Percentiles rank a stretch among this genome's conserved stretches.
Conservation (phyloP, 2,888 invertebrate genomes). For the Stenurella melanura region DNA sequence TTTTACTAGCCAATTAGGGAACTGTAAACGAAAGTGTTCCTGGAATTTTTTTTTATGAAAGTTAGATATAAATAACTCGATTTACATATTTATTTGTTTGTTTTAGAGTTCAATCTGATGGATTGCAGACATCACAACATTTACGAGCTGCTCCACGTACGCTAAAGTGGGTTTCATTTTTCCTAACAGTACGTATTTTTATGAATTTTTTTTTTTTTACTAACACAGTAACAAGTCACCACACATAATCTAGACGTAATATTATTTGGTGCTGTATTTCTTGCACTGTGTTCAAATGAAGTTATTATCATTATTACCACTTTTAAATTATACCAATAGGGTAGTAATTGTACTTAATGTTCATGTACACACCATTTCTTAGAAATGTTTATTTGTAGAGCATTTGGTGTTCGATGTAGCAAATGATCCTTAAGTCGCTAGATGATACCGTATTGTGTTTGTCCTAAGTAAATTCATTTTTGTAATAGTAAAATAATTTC, state of each 20-base stretch:
- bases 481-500: constrained; percentile 40
- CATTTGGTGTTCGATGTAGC: not conserved
- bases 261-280: constrained; percentile 4
- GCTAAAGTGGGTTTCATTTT: constrained; percentile 42
- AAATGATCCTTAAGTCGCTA: not conserved
- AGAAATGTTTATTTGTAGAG: not conserved
- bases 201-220: not conserved
- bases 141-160: constrained; percentile 42
- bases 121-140: constrained; percentile 44
- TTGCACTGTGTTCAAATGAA: constrained; percentile 33
- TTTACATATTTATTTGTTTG: constrained; percentile 7
- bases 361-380: not conserved
- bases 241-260: constrained; percentile 17
- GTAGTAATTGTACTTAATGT: not conserved
- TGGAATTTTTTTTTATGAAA: not conserved
- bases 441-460: not conserved
- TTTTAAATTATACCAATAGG: not conserved
- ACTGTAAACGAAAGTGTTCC: not conserved
- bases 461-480: not conserved
- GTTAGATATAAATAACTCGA: not conserved
- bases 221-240: constrained; percentile 22
- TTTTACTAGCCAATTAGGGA: constrained; percentile 1
- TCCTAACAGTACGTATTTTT: constrained; percentile 43
- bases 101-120: constrained; percentile 48
- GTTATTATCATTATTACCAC: constrained; percentile 7